A percentile compares a stretch with the other conserved stretches of the same genome.
Conservation (phyloP, 2,797 vertebrate species). For the Gymnocypris eckloni region DNA sequence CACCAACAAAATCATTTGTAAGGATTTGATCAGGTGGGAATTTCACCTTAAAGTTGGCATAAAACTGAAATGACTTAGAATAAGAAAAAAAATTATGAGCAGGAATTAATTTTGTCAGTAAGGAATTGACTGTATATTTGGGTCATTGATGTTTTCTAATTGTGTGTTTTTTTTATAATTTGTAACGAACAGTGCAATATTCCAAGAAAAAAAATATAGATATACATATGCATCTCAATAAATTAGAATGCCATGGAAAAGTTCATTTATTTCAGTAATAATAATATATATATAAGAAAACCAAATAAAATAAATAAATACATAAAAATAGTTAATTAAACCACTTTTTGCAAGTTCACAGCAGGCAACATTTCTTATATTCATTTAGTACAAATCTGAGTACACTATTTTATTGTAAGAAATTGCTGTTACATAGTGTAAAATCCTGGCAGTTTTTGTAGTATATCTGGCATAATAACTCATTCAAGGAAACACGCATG, state of each 20-base stretch:
- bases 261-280: too few relatives aligned
- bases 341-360: background rate
- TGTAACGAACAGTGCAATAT: background rate
- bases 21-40: too few relatives aligned
- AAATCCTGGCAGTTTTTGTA: constrained; percentile 15
- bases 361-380: background rate
- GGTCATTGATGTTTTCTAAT: background rate
- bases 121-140: background rate
- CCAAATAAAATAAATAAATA: too few relatives aligned
- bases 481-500: constrained; percentile 26
- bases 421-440: background rate
- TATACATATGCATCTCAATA: too few relatives aligned
- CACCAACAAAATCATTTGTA: too few relatives aligned
- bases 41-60: too few relatives aligned
- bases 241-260: too few relatives aligned
- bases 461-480: constrained; percentile 24
- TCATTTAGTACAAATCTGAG: background rate
- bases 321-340: too few relatives aligned
- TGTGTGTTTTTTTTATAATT: background rate
- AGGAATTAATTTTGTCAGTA: background rate
- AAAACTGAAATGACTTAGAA: too few relatives aligned
- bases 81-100: background rate
- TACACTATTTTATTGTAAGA: background rate
- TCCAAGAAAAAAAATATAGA: too few relatives aligned
- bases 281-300: too few relatives aligned